These are phyloP conservation scores for Cryptus armator DNA, from an alignment of 2,888 invertebrate species.

Conservation along the genomic window DNA sequence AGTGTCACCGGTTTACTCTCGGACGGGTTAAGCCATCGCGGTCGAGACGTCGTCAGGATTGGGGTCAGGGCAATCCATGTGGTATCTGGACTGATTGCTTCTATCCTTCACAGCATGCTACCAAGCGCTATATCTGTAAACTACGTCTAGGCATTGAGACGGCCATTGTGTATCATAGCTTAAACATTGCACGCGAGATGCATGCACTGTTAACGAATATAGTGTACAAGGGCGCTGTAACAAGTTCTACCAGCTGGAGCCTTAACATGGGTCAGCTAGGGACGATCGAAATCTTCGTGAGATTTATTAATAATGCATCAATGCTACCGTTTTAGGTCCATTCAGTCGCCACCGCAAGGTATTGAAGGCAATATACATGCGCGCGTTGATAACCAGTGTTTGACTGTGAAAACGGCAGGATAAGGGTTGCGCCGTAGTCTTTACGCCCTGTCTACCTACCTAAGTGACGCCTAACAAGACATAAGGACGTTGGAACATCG, in stretches of 20 bases:
- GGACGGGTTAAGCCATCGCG: background rate
- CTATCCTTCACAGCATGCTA: background rate
- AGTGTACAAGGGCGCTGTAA: background rate
- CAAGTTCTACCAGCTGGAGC: background rate
- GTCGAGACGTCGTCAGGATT: slow-evolving; percentile 69
- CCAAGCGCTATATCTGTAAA: background rate
- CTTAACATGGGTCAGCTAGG: background rate
- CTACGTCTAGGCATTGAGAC: background rate
- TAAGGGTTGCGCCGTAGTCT: slow-evolving; percentile 1
- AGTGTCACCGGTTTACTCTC: background rate
- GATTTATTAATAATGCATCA: background rate
- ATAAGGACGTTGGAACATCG: slow-evolving; percentile 70
- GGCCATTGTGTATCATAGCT: background rate
- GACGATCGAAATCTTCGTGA: background rate
- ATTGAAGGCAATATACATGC: background rate
- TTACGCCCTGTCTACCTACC: slow-evolving; percentile 64
- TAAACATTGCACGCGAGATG: background rate
- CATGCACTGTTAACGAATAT: background rate
- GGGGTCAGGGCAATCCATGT: slow-evolving; percentile 71
- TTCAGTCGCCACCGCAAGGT: background rate
- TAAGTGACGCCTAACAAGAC: slow-evolving; percentile 73
- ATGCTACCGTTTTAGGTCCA: background rate
- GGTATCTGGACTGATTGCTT: slow-evolving; percentile 11
- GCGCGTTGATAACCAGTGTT: background rate
- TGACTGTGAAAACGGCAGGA: background rate